Conservation (phyloP, 2,113 vertebrate genomes). For the Aldabrachelys gigantea region DNA sequence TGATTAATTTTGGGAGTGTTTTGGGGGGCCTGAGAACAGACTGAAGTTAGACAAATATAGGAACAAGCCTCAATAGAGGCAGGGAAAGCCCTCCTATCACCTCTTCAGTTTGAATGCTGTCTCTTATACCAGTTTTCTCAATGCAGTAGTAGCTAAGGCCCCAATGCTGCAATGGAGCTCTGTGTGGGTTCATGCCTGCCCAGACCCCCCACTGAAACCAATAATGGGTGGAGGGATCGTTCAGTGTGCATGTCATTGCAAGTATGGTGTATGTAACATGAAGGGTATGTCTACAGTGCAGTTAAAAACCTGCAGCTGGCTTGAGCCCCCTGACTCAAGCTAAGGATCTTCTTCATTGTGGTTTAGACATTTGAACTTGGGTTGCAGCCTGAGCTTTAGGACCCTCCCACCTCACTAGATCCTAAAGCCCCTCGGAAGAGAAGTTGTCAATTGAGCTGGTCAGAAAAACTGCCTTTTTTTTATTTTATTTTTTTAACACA, state of each 20-base stretch:
- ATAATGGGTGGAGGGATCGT: not conserved
- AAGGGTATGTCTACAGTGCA: not conserved
- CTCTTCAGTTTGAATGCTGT: not conserved
- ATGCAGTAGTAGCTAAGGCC: not conserved
- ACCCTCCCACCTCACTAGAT: not conserved
- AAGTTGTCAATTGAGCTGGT: not conserved
- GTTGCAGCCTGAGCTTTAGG: not conserved
- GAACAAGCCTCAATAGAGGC: not conserved
- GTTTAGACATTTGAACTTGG: not conserved
- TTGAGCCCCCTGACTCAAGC: not conserved
- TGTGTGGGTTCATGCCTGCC: not conserved
- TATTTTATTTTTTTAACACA: too few relatives aligned
- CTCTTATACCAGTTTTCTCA: not conserved
- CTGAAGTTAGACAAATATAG: not conserved
- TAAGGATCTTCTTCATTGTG: not conserved
- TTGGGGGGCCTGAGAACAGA: not conserved
- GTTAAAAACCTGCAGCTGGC: not conserved
- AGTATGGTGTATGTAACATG: not conserved
- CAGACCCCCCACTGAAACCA: not conserved
- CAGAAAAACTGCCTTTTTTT: not conserved
- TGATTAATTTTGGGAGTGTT: not conserved
- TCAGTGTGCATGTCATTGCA: not conserved
- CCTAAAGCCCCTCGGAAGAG: not conserved
- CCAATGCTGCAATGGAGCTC: not conserved
- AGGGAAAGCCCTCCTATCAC: not conserved